Evolutionary conservation across 2,113 vertebrate genomes (phyloP).

Genomic region (Menidia beryllina): DNA sequence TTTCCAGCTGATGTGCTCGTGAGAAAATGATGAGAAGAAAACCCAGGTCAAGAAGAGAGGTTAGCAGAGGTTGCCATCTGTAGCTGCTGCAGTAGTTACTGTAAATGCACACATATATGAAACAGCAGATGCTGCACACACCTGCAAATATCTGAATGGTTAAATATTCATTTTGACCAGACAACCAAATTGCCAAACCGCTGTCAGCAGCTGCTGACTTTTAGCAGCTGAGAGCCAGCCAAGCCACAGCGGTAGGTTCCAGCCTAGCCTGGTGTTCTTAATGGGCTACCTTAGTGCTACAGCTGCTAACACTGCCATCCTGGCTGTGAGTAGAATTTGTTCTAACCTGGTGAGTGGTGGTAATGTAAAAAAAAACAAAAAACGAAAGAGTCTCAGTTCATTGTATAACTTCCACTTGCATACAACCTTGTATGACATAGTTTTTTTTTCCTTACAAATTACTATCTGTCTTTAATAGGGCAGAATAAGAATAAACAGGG

Average conservation of each 20-base stretch:
- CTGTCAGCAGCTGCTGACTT: no score
- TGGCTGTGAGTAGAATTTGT: no score
- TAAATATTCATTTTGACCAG: not conserved
- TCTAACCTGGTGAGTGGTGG: not conserved
- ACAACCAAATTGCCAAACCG: no score
- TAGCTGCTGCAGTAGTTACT: not conserved
- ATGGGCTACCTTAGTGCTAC: no score
- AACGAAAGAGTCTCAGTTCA: not conserved
- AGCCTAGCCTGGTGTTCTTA: no score
- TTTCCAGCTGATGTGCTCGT: not conserved
- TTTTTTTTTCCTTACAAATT: not conserved
- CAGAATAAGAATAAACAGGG: not conserved
- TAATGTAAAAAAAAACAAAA: not conserved
- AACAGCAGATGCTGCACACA: not conserved
- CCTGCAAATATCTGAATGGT: not conserved
- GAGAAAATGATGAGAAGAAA: not conserved
- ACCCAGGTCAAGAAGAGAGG: not conserved
- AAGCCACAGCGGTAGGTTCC: no score
- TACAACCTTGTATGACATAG: not conserved
- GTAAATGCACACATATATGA: not conserved
- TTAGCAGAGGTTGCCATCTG: not conserved
- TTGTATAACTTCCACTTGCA: not conserved
- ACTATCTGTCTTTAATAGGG: not conserved
- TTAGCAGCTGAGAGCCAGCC: no score
- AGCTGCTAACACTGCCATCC: no score